Conservation (phyloP, 2,797 vertebrate species). For the Dicrostonyx torquatus region DNA sequence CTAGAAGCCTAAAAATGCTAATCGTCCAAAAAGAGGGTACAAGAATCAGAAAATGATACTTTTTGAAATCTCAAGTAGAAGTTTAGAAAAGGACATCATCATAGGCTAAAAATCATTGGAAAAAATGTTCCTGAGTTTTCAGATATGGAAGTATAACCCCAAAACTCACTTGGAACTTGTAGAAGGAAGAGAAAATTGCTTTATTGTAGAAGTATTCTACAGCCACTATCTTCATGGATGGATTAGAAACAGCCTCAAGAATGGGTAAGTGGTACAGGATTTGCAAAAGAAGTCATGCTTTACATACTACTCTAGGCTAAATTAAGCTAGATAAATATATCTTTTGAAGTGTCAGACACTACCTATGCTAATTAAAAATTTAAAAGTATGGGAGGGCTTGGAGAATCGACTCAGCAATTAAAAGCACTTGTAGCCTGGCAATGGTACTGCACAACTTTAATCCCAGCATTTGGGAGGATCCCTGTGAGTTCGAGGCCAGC, state of each 20-base stretch:
- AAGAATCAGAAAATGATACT: slow-evolving; percentile 15
- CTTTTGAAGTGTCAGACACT: not conserved
- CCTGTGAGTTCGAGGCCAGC: too few relatives aligned
- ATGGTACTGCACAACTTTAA: too few relatives aligned
- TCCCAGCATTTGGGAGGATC: too few relatives aligned
- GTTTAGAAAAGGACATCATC: not conserved
- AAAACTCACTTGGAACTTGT: not conserved
- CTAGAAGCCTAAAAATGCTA: not conserved
- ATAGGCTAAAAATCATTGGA: not conserved
- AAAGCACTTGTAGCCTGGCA: not conserved
- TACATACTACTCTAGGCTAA: not conserved
- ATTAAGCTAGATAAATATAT: not conserved
- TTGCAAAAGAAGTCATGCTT: not conserved
- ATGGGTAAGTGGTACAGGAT: not conserved
- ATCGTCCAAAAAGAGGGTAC: not conserved
- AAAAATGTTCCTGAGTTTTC: not conserved
- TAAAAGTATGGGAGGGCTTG: not conserved
- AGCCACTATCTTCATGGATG: not conserved
- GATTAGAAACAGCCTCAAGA: not conserved
- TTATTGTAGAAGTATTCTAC: not conserved
- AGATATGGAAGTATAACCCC: not conserved
- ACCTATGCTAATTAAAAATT: not conserved
- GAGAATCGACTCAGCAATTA: not conserved
- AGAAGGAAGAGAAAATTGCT: not conserved
- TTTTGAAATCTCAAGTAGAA: not conserved